Conservation (phyloP, 2,113 vertebrate genomes). For the Calcarius ornatus region DNA sequence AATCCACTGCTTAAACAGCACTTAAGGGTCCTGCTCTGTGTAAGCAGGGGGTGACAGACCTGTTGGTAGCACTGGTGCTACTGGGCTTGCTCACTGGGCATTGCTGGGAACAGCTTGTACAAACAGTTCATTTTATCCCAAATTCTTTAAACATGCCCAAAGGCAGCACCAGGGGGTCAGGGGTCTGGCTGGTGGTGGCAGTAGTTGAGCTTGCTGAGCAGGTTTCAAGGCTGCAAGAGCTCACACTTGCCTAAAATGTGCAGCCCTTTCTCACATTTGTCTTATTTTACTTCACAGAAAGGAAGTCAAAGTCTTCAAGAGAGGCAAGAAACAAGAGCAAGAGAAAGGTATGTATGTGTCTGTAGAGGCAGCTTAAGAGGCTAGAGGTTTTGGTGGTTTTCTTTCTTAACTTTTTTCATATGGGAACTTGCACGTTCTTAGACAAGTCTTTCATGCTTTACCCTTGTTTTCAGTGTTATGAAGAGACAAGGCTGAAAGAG, state of each 20-base stretch:
- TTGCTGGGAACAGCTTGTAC: background rate
- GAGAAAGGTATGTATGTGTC: conserved; percentile 84
- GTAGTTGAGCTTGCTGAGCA: background rate
- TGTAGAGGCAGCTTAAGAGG: background rate
- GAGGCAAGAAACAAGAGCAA: conserved; percentile 74
- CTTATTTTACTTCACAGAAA: conserved; percentile 73
- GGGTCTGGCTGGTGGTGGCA: background rate
- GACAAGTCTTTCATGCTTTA: background rate
- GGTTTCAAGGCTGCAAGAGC: background rate
- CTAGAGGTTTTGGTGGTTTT: conserved; percentile 45
- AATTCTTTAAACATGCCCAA: fast-evolving
- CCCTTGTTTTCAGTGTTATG: conserved; percentile 3
- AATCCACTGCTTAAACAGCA: background rate
- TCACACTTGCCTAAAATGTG: background rate
- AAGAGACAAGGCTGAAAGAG: conserved; percentile 58
- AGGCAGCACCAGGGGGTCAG: background rate
- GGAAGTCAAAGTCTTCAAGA: conserved; percentile 75
- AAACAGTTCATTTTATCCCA: background rate
- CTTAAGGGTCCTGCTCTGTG: fast-evolving
- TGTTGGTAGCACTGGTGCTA: background rate
- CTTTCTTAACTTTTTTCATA: background rate
- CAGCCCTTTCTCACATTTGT: background rate
- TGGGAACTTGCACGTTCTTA: background rate
- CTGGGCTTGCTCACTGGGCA: background rate
- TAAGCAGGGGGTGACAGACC: background rate